Evolutionary conservation across 2,797 vertebrate species (phyloP).

Genomic region (Coregonus sp.): DNA sequence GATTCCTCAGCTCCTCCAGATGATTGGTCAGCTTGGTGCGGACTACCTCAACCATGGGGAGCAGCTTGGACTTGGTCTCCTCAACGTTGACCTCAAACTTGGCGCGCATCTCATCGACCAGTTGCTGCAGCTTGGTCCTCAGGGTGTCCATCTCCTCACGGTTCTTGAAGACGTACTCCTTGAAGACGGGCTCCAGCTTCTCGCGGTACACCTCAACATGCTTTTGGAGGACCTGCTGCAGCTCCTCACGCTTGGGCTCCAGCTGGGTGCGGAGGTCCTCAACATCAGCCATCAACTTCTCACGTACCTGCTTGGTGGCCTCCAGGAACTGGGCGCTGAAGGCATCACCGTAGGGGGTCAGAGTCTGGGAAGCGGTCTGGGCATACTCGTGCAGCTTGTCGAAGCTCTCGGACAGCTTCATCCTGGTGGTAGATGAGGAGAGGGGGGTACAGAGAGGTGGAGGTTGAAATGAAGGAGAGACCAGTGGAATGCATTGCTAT

Average conservation of each 20-base stretch:
- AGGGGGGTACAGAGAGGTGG: too few relatives aligned
- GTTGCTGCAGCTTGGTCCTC: slow-evolving; percentile 59
- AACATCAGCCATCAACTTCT: slow-evolving; percentile 71
- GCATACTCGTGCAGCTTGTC: slow-evolving; percentile 65
- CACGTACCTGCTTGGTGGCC: slow-evolving; percentile 67
- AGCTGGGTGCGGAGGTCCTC: slow-evolving; percentile 65
- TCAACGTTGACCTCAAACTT: slow-evolving; percentile 57
- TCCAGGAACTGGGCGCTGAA: slow-evolving; percentile 62
- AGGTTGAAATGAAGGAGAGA: background rate
- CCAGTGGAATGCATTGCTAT: background rate
- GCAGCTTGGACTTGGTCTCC: slow-evolving; percentile 67
- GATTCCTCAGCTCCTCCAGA: slow-evolving; percentile 61
- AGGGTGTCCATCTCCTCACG: slow-evolving; percentile 54
- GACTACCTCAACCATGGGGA: slow-evolving; percentile 62
- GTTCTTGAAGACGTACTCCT: slow-evolving; percentile 63
- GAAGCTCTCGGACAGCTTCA: slow-evolving; percentile 70
- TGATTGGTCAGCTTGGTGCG: slow-evolving; percentile 62
- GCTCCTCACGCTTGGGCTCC: slow-evolving; percentile 65
- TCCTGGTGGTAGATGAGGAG: slow-evolving; percentile 39
- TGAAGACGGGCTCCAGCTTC: slow-evolving; percentile 64
- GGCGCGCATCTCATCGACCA: slow-evolving; percentile 59
- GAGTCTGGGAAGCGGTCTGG: slow-evolving; percentile 46
- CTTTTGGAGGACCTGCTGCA: slow-evolving; percentile 68
- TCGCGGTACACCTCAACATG: slow-evolving; percentile 66
- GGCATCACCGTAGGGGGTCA: slow-evolving; percentile 67